A percentile compares a stretch with the other conserved stretches of the same genome.
Conservation (phyloP, 2,797 vertebrate species). For the Coranthus polyacanthus region DNA sequence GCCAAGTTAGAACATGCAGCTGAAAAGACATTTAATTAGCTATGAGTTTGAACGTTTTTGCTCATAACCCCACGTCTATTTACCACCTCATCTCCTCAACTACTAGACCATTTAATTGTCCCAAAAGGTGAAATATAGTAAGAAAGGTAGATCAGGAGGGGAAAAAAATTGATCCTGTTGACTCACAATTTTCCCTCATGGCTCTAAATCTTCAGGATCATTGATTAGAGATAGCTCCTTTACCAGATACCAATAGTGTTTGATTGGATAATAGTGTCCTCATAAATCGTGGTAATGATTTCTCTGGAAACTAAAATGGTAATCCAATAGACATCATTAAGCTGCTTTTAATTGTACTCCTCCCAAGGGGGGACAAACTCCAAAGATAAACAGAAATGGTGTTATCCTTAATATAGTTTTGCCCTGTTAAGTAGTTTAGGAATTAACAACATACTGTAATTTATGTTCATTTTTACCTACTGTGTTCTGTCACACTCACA, state of each 20-base stretch:
- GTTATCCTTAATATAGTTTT: conserved; percentile 44
- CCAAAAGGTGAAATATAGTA: conserved; percentile 47
- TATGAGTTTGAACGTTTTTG: conserved; percentile 34
- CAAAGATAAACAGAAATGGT: conserved; percentile 54
- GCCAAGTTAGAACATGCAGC: conserved; percentile 61
- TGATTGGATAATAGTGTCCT: conserved; percentile 69
- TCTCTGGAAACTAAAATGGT: conserved; percentile 74
- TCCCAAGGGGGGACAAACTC: conserved; percentile 35
- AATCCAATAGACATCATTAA: conserved; percentile 79
- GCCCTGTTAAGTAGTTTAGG: conserved; percentile 24
- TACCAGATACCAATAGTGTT: conserved; percentile 61
- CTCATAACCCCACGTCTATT: conserved; percentile 48
- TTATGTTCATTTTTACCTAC: conserved; percentile 13
- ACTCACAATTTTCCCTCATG: conserved; percentile 55
- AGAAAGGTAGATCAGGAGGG: conserved; percentile 26
- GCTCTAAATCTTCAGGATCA: conserved; percentile 65
- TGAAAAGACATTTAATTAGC: conserved; percentile 68
- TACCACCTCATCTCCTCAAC: conserved; percentile 39
- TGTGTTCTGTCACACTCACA: conserved; percentile 1
- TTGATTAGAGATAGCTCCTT: conserved; percentile 71
- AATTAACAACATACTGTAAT: conserved; percentile 3
- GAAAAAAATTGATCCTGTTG: conserved; percentile 50
- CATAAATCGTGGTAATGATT: conserved; percentile 82
- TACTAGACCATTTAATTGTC: conserved; percentile 55
- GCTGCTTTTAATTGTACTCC: conserved; percentile 74